Evolutionary conservation across 1,140 invertebrate genomes (phyloP).

Genomic region (Drosophila persimilis): DNA sequence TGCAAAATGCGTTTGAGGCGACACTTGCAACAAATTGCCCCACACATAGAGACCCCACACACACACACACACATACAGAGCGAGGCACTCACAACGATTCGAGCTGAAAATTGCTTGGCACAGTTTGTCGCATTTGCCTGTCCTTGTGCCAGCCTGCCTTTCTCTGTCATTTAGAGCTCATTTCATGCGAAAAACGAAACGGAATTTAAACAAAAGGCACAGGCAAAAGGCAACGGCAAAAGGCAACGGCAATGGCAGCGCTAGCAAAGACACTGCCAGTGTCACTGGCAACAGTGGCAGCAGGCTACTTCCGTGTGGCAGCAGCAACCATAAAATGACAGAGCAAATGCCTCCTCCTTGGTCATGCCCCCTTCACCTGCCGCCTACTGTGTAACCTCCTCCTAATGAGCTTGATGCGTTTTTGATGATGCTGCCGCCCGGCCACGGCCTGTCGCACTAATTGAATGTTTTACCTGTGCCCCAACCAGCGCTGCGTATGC

Average conservation of each 20-base stretch:
- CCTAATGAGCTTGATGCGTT: constrained; percentile 77
- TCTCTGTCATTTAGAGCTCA: constrained; percentile 65
- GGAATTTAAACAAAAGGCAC: constrained; percentile 70
- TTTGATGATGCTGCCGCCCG: constrained; percentile 68
- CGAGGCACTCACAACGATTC: constrained; percentile 57
- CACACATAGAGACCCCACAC: constrained; percentile 1
- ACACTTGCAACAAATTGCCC: constrained; percentile 73
- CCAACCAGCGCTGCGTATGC: constrained; percentile 61
- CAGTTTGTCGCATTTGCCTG: constrained; percentile 68
- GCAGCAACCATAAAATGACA: constrained; percentile 68
- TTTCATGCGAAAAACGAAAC: constrained; percentile 69
- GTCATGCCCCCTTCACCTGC: constrained; percentile 19
- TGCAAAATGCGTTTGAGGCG: constrained; percentile 73
- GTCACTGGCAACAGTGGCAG: constrained; percentile 20
- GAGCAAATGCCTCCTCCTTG: constrained; percentile 58
- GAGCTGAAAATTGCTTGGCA: constrained; percentile 77
- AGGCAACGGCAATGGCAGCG: constrained; percentile 15
- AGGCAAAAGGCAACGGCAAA: constrained; percentile 3
- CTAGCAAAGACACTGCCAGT: too few species aligned
- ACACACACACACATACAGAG: neutral
- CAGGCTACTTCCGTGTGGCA: constrained; percentile 52
- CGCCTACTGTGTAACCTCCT: neutral
- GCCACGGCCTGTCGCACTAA: constrained; percentile 37
- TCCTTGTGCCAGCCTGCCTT: constrained; percentile 26
- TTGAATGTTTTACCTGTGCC: constrained; percentile 59